Evolutionary conservation across 2,797 vertebrate genomes (phyloP).

Genomic region (Avahi laniger): DNA sequence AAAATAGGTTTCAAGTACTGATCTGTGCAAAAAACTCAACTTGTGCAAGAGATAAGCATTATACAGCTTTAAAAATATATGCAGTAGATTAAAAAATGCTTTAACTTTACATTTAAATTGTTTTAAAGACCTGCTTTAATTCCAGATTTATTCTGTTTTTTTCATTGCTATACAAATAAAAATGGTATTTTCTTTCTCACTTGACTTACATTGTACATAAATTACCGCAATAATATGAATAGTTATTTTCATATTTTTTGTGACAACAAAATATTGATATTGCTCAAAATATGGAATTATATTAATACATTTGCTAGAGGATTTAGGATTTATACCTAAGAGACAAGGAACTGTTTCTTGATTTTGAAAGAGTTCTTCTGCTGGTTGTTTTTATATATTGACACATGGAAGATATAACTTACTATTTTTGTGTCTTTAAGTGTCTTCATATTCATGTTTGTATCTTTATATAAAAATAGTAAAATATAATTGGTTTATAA

Average conservation of each 20-base stretch:
- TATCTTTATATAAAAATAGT: background rate
- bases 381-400: background rate
- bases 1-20: background rate
- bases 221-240: background rate
- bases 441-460: background rate
- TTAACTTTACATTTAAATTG: background rate
- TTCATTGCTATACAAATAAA: background rate
- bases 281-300: background rate
- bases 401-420: background rate
- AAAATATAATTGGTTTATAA: conserved; percentile 29
- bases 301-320: background rate
- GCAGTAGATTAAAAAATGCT: conserved; percentile 9
- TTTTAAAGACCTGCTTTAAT: background rate
- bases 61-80: background rate
- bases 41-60: background rate
- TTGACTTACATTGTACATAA: background rate
- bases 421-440: background rate
- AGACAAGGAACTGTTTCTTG: background rate
- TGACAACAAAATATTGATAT: background rate
- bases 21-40: background rate
- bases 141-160: background rate
- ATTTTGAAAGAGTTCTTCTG: conserved; percentile 22
- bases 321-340: conserved; percentile 4
- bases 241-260: background rate
- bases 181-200: background rate